Evolutionary conservation across 2,888 invertebrate genomes (phyloP).

Genomic region (Phengaris arion): DNA sequence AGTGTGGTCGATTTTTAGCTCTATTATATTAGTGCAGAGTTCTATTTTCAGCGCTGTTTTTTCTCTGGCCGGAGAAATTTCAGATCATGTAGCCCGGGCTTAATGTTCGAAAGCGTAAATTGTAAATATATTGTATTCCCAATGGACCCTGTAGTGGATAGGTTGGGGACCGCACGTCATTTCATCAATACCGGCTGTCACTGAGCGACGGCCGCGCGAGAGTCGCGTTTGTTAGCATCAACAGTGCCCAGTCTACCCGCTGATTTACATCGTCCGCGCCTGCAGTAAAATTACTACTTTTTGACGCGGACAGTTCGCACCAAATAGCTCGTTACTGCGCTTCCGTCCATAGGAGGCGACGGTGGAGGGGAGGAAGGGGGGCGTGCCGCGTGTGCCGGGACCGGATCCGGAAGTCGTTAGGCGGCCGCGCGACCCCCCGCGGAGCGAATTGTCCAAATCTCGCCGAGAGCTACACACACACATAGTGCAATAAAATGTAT

Average conservation of each 20-base stretch:
- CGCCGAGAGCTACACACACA: constrained; percentile 16
- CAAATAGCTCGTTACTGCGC: constrained; percentile 23
- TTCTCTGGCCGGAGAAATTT: no score
- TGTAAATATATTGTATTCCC: background rate
- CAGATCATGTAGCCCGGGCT: no score
- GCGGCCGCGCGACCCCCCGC: constrained; percentile 44
- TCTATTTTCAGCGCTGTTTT: no score
- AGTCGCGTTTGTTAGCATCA: background rate
- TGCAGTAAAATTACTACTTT: background rate
- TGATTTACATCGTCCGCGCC: background rate
- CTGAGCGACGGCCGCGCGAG: background rate
- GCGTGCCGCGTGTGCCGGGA: constrained; percentile 34
- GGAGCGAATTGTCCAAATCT: constrained; percentile 34
- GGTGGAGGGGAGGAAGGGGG: background rate
- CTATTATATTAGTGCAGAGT: no score
- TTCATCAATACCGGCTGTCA: background rate
- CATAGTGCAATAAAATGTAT: background rate
- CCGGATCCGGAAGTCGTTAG: constrained; percentile 70
- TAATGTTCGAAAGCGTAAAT: background rate
- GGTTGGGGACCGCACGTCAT: background rate
- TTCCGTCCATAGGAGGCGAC: background rate
- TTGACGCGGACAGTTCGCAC: background rate
- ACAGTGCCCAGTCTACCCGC: background rate
- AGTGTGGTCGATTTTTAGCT: no score
- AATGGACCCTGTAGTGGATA: background rate